Base-by-base conservation (phyloP, 2,888 invertebrate genomes). In the Octodonta nipae region DNA sequence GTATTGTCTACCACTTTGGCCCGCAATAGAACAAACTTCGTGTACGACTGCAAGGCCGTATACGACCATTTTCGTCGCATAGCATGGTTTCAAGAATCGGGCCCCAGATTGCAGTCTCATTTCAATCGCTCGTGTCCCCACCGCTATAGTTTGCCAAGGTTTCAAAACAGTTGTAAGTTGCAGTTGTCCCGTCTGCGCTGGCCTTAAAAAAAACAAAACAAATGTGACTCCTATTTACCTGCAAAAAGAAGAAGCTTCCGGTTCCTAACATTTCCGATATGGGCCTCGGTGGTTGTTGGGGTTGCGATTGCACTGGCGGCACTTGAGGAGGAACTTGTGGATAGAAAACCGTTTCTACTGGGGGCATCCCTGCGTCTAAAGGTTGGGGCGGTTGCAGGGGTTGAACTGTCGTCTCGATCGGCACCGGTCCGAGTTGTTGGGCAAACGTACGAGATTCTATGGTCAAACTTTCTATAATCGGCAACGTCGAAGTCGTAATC, bases 231-330 rank as follows among this genome's bases (percentile, higher is more conserved):
- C 4, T 22, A 3, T 11, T 22, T 11, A 58, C 89, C 66, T 92
- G 88, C 34, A 89, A 69, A 59, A 84, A 84, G 58, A 73, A 80
- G 61, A 83, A 82, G 56, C 77, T 81, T 35, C 80, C 79, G 5
- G 74, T 70, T 15, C 81, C 81, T 44, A 83, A 74, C 15, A 83
- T 78, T 52, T 84, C 83, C 7, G 79, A 70, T 39, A 83, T 70
- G 3, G 82, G 81, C 38, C 73, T 66, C 3, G 64, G 59, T 3
- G 71, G 74, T 28, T 51, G 61, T 27, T 47, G 55, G 26, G 48
- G 50, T 20, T 45, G 51, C 29, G 52, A 51, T 13, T 49, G 45
- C 7, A 46, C 47, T 11, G 46, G 49, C 22, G 43, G 53, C 14
- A 45, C 46, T 15, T 44, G 52, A 22, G 44, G 37, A 6, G 46